A percentile compares a stretch with the other conserved stretches of the same genome.
Evolutionary conservation across 2,797 vertebrate genomes (phyloP).

Genomic region (Podargus strigoides): DNA sequence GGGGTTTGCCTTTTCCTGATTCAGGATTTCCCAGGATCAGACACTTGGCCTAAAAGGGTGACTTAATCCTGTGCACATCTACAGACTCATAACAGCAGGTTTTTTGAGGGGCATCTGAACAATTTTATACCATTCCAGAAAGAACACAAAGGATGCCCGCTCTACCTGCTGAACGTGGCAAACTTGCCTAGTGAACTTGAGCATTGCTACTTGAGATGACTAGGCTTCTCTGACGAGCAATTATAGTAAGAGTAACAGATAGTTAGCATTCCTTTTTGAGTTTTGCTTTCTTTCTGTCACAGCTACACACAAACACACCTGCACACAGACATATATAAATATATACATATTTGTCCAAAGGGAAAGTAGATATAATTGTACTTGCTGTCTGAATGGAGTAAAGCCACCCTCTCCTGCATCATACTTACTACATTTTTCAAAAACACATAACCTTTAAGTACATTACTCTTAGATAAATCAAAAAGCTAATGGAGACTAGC

Average conservation of each 20-base stretch:
- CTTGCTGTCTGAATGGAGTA: neutral
- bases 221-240: neutral
- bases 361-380: neutral
- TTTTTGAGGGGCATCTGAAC: neutral
- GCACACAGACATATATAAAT: too few relatives aligned
- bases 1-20: neutral
- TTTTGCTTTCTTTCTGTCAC: neutral
- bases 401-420: neutral
- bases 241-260: neutral
- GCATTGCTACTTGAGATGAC: neutral
- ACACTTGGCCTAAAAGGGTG: neutral
- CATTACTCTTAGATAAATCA: neutral
- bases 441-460: neutral
- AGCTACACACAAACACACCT: neutral
- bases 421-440: neutral
- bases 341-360: accelerated
- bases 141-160: accelerated
- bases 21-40: neutral
- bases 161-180: neutral
- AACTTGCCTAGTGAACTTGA: neutral
- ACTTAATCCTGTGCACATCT: neutral
- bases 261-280: neutral
- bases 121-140: neutral
- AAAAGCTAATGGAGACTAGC: neutral
- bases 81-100: neutral